Evolutionary conservation across 2,113 vertebrate genomes (phyloP).

Genomic region (Limnothrissa miodon): DNA sequence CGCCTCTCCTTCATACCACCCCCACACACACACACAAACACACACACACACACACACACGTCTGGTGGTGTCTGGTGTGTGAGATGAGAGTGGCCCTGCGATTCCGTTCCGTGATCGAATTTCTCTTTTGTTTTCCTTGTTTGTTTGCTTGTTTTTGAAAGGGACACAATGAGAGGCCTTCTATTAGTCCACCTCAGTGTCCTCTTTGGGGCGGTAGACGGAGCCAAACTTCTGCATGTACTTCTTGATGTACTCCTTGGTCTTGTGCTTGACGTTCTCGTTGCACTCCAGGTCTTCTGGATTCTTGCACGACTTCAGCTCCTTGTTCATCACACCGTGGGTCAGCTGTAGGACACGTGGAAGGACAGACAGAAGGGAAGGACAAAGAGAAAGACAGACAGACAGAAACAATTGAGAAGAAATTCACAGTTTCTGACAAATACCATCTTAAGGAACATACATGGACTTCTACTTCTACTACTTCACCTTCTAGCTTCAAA

Average conservation of each 20-base stretch:
- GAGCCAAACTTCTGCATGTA: constrained; percentile 98
- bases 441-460: neutral
- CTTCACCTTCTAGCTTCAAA: neutral
- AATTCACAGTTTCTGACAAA: neutral
- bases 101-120: too few relatives aligned
- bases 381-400: too few relatives aligned
- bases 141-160: neutral
- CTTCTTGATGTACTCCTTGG: constrained; percentile 99
- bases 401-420: too few relatives aligned
- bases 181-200: constrained; percentile 85
- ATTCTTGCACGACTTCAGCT: constrained; percentile 96
- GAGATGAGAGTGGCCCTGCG: neutral
- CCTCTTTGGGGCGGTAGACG: constrained; percentile 95
- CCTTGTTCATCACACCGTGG: constrained; percentile 98
- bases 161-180: constrained; percentile 10
- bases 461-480: neutral
- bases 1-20: neutral
- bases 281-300: constrained; percentile 98
- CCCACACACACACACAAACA: too few relatives aligned
- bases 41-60: neutral
- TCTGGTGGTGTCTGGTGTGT: neutral
- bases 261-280: constrained; percentile 98
- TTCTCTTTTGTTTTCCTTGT: neutral
- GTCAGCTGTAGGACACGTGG: constrained; percentile 84
- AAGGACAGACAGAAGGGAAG: constrained; percentile 20